These are phyloP conservation scores for Nyctalus aviator DNA, from an alignment of 2,797 vertebrate genomes.

Conservation along the genomic window DNA sequence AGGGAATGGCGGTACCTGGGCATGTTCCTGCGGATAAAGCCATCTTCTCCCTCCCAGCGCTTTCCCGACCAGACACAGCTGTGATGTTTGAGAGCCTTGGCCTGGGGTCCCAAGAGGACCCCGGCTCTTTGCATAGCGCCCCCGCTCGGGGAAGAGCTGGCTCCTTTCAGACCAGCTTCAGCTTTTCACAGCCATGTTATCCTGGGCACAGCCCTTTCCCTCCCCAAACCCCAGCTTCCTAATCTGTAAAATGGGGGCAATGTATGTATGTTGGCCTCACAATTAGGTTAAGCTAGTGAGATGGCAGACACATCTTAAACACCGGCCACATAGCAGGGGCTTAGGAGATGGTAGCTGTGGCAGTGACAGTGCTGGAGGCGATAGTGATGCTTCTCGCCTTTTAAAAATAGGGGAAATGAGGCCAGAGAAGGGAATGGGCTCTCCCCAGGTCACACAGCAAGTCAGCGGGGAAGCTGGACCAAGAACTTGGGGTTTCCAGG, in stretches of 20 bases:
- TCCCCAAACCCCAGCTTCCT: slow-evolving; percentile 1
- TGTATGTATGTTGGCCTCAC: background rate
- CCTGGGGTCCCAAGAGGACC: background rate
- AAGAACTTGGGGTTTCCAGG: background rate
- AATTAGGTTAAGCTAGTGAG: background rate
- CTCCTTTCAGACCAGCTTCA: background rate
- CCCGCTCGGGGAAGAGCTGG: background rate
- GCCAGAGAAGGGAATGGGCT: background rate
- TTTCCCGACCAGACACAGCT: background rate
- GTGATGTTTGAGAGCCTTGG: background rate
- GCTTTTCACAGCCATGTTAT: background rate
- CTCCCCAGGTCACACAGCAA: background rate
- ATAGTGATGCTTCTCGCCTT: background rate
- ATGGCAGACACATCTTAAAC: background rate
- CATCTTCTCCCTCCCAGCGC: background rate
- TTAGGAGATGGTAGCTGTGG: background rate
- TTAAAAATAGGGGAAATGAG: background rate
- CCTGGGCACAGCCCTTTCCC: background rate
- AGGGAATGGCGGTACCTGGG: background rate
- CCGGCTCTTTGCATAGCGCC: rapidly evolving
- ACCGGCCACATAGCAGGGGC: rapidly evolving
- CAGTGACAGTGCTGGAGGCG: background rate
- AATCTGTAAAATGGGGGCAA: background rate
- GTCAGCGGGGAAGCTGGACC: background rate
- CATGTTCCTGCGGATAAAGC: background rate